A percentile compares a stretch with the other conserved stretches of the same genome.
phyloP scores from a whole-genome alignment of 2,113 vertebrate species.

The Crocuta crocuta region DNA sequence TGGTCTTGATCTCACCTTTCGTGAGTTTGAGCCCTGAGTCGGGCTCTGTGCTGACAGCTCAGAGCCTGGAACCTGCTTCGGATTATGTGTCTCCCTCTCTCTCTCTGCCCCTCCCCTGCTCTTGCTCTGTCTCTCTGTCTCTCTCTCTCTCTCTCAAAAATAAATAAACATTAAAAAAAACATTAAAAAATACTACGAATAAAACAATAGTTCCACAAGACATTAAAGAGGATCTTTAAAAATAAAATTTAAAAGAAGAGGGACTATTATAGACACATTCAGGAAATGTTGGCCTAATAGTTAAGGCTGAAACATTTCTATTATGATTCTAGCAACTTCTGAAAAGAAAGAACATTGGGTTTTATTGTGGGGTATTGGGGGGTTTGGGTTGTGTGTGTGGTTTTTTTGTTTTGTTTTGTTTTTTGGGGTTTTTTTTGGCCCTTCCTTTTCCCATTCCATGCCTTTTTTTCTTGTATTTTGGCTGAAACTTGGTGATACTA shows the following conservation, averaged over 20 bases:
- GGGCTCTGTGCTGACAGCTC: too few relatives aligned
- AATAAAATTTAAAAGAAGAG: neutral
- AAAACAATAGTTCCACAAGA: neutral
- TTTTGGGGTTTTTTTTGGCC: neutral
- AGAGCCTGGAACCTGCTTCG: too few relatives aligned
- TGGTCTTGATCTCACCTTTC: too few relatives aligned
- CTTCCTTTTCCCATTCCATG: neutral
- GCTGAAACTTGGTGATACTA: neutral
- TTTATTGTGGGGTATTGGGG: neutral
- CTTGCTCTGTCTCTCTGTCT: too few relatives aligned
- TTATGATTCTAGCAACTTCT: conserved; percentile 25
- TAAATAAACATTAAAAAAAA: too few relatives aligned
- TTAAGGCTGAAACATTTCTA: neutral
- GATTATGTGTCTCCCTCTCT: too few relatives aligned
- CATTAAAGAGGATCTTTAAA: neutral
- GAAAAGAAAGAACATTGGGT: neutral
- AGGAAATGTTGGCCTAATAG: neutral
- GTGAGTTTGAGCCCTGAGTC: fast-evolving
- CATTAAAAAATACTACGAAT: neutral
- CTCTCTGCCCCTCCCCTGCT: too few relatives aligned
- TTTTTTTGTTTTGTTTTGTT: neutral
- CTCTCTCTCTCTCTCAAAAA: too few relatives aligned
- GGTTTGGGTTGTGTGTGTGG: too few relatives aligned
- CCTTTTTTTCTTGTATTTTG: neutral
- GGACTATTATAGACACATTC: neutral